Base-by-base conservation (phyloP, 2,113 vertebrate genomes). In the Hydrochoerus hydrochaeris region DNA sequence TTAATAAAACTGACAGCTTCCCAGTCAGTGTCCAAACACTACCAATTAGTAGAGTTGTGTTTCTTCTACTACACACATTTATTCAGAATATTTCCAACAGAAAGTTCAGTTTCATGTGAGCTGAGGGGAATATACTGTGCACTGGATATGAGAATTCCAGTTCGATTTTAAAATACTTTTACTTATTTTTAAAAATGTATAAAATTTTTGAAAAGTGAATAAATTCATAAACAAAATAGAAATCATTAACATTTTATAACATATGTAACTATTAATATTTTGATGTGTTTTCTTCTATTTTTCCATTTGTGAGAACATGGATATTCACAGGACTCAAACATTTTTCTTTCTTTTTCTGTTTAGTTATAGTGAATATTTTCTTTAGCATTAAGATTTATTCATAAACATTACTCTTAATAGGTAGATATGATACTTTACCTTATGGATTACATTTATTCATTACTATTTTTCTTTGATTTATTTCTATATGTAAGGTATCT, bases 301-400 rank as follows among this genome's bases (percentile, higher is more conserved):
- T 92, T 44, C 38, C 65, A 9, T 83, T 90, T 83, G 44, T 41
- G 52, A 35, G 35, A 28, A 60, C 22, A 26, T 9, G 32, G 22
- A 86, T 90, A 95, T 60, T 90, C 88, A 69, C 1, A 85, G 11
- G 26, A 71, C 52, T 65, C n/a, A 84, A 71, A 63, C 11, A 58
- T 92, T 92, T 92, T 95, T 26, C 41, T 9, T 12, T 81, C 49
- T 92, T 87, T 84, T 94, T 84, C 54, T 22, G 10, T n/a, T 63
- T 92, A 41, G 49, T 83, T 58, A 19, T 63, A 86, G 41, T 49
- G 52, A 69, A 44, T 14, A 52, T 73, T 90, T 86, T 38, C 17
- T 11, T 30, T 67, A 32, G n/a, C 5, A 54, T 65, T 69, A 52
- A 92, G 41, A 82, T 85, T 38, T 67, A 58, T 94, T 67, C 7